These are phyloP conservation scores for Sisor rabdophorus DNA, from an alignment of 2,113 vertebrate genomes.

Conservation along the genomic window DNA sequence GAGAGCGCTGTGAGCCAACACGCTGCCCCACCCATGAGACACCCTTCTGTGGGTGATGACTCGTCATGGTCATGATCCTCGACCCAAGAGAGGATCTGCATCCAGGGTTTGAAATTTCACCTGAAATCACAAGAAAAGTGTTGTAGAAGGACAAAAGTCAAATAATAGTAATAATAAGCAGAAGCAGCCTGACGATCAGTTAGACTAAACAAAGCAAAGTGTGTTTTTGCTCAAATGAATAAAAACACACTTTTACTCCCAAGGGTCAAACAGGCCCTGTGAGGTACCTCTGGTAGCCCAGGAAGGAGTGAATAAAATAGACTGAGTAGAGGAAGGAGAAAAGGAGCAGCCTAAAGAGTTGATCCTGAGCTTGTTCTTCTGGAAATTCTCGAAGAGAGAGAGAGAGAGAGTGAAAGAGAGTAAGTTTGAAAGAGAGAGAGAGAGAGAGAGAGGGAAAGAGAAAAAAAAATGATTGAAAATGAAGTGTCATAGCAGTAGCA, in stretches of 20 bases:
- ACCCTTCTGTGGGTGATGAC: slow-evolving; percentile 43
- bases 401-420: slow-evolving; percentile 44
- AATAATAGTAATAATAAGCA: no score
- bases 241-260: slow-evolving; percentile 6
- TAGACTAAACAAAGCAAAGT: no score
- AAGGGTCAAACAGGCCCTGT: slow-evolving; percentile 34
- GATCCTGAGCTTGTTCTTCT: slow-evolving; percentile 74
- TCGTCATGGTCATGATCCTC: slow-evolving; percentile 64
- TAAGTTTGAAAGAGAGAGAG: slow-evolving; percentile 44
- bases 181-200: no score
- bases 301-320: slow-evolving; percentile 61
- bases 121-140: slow-evolving; percentile 57
- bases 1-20: slow-evolving; percentile 38
- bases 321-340: slow-evolving; percentile 59
- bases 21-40: slow-evolving; percentile 41
- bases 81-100: slow-evolving; percentile 54
- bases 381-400: slow-evolving; percentile 61
- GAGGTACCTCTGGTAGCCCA: slow-evolving; percentile 65
- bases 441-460: slow-evolving; percentile 40
- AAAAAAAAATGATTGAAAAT: slow-evolving; percentile 22
- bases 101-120: slow-evolving; percentile 66
- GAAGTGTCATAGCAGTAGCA: not conserved
- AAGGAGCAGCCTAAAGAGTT: slow-evolving; percentile 65
- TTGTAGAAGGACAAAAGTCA: not conserved
- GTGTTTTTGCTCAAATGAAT: not conserved